phyloP scores from a whole-genome alignment of 2,113 vertebrate genomes.

The Paracanthobrama guichenoti region DNA sequence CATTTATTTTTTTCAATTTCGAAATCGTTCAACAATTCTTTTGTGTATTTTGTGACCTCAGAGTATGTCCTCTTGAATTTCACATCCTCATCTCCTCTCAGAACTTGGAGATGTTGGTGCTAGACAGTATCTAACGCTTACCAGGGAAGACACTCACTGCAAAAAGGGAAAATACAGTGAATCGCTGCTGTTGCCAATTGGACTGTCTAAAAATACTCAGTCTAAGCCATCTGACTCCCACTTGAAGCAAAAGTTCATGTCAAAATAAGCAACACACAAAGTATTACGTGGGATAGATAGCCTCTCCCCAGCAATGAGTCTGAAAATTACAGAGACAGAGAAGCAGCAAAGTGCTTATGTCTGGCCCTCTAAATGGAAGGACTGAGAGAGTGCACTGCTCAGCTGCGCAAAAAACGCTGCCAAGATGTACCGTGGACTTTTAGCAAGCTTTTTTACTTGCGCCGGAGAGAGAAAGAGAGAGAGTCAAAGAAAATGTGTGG shows the following conservation, averaged over 20 bases:
- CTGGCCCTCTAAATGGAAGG: conserved; percentile 70
- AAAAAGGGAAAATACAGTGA: conserved; percentile 41
- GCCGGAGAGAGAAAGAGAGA: conserved; percentile 40
- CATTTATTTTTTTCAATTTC: neutral
- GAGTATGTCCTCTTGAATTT: neutral
- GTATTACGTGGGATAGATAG: conserved; percentile 61
- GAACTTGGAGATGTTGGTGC: neutral
- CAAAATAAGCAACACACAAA: conserved; percentile 63
- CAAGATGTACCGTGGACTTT: conserved; percentile 69
- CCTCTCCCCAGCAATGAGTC: conserved; percentile 58
- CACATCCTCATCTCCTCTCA: neutral
- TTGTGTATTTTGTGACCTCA: neutral
- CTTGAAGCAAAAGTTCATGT: conserved; percentile 66
- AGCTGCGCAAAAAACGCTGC: conserved; percentile 66
- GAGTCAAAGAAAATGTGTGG: conserved; percentile 30
- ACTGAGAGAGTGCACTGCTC: conserved; percentile 63
- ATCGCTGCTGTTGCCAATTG: conserved; percentile 50
- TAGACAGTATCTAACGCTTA: conserved; percentile 10
- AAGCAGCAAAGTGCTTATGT: conserved; percentile 73
- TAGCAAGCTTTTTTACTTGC: conserved; percentile 64
- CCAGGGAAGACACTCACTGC: conserved; percentile 16
- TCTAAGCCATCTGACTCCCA: conserved; percentile 64
- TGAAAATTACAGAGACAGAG: conserved; percentile 66
- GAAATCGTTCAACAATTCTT: conserved; percentile 1
- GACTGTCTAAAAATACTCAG: conserved; percentile 62